These are phyloP conservation scores for Baccha elongata DNA, from an alignment of 2,888 invertebrate genomes.

Conservation along the genomic window DNA sequence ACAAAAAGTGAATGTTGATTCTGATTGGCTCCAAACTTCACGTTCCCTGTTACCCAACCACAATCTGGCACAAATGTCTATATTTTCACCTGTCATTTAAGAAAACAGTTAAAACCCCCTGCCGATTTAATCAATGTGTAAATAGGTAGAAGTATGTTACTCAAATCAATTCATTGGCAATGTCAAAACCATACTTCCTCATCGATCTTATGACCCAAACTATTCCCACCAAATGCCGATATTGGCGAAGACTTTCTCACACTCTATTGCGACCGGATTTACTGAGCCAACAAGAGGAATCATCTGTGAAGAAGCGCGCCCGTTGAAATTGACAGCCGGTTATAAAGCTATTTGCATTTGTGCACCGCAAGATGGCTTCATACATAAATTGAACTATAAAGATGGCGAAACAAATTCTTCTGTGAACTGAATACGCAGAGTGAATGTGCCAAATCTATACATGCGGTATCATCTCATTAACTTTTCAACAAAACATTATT, in stretches of 20 bases:
- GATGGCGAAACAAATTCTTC: background rate
- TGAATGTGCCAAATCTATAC: constrained; percentile 54
- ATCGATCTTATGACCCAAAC: constrained; percentile 40
- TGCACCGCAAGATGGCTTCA: background rate
- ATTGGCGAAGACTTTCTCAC: constrained; percentile 62
- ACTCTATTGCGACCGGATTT: constrained; percentile 50
- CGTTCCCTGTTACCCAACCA: background rate
- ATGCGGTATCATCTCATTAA: constrained; percentile 52
- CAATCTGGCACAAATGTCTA: background rate
- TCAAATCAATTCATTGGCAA: constrained; percentile 51
- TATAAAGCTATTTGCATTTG: constrained; percentile 51
- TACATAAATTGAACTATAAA: constrained; percentile 1
- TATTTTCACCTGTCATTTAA: constrained; percentile 1
- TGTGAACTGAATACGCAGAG: constrained; percentile 19
- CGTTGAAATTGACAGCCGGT: constrained; percentile 47
- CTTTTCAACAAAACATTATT: constrained; percentile 59
- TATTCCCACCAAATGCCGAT: constrained; percentile 48
- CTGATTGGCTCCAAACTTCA: background rate
- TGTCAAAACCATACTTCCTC: constrained; percentile 46
- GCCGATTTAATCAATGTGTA: background rate
- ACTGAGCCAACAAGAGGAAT: constrained; percentile 22
- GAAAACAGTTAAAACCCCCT: constrained; percentile 3
- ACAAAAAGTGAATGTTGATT: background rate
- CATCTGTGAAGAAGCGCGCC: constrained; percentile 37
- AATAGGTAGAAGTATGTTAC: background rate